Evolutionary conservation across 2,888 invertebrate genomes (phyloP), one percentile per base, ranked within the genome.

Genomic region (Oxytorus armatus): DNA sequence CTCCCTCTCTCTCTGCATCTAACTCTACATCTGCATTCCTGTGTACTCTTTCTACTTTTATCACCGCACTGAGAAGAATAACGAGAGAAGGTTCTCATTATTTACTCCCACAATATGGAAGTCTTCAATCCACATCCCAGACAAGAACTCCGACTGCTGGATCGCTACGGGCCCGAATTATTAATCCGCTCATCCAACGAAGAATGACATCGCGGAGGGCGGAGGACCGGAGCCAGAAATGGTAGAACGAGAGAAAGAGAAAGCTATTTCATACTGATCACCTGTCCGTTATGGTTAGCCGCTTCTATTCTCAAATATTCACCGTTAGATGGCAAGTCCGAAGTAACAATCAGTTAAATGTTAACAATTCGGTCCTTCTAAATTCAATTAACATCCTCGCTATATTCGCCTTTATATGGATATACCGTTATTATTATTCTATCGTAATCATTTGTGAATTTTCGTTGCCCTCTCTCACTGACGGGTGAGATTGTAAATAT

Each of bases 61-160:
- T 65, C 14, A 16, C 25, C 55, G 63, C 63, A 69, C 55, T 44
- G 57, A 42, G 59, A n/a, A 33, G 66, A 59, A 44, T 57, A 61
- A 42, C 33, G 61, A 61, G 74, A 49, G 55, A n/a, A 51, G 42
- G 77, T 83, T 83, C 80, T 76, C 79, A 84, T 85, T 88, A 87
- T 88, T 87, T 87, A 84, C 88, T 82, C 82, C 83, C 85, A 83
- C 88, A 88, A 87, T 87, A 84, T 82, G 83, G 83, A 79, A 86
- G 69, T 29, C 47, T 42, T 79, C 83, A 69, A 77, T 53, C 77
- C 75, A 47, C 61, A 18, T 18, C 14, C 29, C 36, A 36, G 69
- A 42, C 18, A 42, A 51, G 25, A 59, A 29, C 42, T 69, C 39
- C n/a, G 29, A 39, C 23, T 25, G 76, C 18, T 42, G 23, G 14